A percentile compares a stretch with the other conserved stretches of the same genome.
Evolutionary conservation across 1,140 invertebrate species (phyloP).

Genomic region (Zaprionus davidi): DNA sequence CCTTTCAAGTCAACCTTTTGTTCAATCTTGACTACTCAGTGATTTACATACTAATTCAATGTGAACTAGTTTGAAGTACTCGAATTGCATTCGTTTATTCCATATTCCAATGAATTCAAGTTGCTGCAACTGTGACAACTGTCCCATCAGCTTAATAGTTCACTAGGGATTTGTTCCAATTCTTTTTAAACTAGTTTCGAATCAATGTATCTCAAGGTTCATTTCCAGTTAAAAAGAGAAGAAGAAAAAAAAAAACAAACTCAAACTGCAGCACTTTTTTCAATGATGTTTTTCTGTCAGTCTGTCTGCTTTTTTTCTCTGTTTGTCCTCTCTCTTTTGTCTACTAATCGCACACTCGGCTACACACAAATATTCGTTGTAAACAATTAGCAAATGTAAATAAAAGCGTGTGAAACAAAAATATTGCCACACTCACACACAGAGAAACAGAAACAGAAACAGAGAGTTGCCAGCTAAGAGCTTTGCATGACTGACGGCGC

Average conservation of each 20-base stretch:
- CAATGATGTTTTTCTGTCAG: too few relatives aligned
- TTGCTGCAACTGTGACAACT: not conserved
- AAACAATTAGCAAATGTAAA: slow-evolving; percentile 76
- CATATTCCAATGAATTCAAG: not conserved
- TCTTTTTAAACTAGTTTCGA: not conserved
- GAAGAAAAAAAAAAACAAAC: not conserved
- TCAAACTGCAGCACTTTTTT: not conserved
- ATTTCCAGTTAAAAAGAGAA: not conserved
- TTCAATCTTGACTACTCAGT: too few relatives aligned
- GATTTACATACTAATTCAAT: not conserved
- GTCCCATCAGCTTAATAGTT: slow-evolving; percentile 1
- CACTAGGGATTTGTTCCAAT: not conserved
- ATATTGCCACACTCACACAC: slow-evolving; percentile 42
- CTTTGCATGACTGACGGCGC: slow-evolving; percentile 54
- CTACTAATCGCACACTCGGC: slow-evolving; percentile 25
- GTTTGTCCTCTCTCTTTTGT: slow-evolving; percentile 2
- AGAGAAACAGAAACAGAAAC: not conserved
- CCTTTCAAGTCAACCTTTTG: too few relatives aligned
- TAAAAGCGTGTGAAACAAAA: slow-evolving; percentile 67
- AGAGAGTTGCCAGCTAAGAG: slow-evolving; percentile 16
- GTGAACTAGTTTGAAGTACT: not conserved
- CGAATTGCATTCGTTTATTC: too few relatives aligned
- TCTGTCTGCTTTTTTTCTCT: not conserved
- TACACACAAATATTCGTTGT: slow-evolving; percentile 46
- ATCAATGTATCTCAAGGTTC: not conserved